These are phyloP conservation scores for Gadus macrocephalus DNA, from an alignment of 2,113 vertebrate species.

Conservation along the genomic window DNA sequence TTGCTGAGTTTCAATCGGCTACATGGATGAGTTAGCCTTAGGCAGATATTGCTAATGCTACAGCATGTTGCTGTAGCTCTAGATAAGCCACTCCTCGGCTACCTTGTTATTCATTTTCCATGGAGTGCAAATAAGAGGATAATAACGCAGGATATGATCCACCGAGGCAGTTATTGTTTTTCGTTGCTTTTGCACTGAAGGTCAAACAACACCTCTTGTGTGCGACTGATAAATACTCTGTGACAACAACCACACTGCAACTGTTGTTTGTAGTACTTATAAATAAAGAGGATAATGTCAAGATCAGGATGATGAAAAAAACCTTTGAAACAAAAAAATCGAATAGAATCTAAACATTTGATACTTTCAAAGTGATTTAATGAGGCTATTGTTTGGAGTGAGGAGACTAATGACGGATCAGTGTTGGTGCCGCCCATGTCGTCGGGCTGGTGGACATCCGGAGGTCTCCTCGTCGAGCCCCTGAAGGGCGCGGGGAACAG, in stretches of 20 bases:
- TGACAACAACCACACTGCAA: constrained; percentile 2
- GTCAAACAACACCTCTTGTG: constrained; percentile 59
- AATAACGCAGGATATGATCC: constrained; percentile 54
- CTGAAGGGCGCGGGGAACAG: constrained; percentile 64
- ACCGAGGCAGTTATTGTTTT: constrained; percentile 46
- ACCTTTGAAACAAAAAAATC: constrained; percentile 30
- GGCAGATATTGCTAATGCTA: constrained; percentile 40
- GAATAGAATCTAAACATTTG: constrained; percentile 21
- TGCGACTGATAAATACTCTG: constrained; percentile 17
- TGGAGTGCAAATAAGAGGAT: constrained; percentile 63
- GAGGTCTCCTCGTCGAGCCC: constrained; percentile 28
- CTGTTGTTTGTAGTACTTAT: constrained; percentile 40
- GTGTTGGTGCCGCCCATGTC: constrained; percentile 49
- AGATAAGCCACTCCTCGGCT: constrained; percentile 51
- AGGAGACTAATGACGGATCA: constrained; percentile 50
- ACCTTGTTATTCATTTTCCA: constrained; percentile 61
- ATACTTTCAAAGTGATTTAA: constrained; percentile 58
- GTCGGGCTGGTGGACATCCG: constrained; percentile 34
- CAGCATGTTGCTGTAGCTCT: constrained; percentile 48
- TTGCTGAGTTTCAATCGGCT: neutral
- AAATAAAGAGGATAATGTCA: neutral
- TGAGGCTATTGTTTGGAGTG: constrained; percentile 31
- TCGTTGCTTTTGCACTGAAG: constrained; percentile 34
- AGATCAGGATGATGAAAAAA: neutral
- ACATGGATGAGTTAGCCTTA: constrained; percentile 18